Percentiles rank a stretch among this genome's conserved stretches.
These are phyloP conservation scores for Tyria jacobaeae DNA, from an alignment of 2,888 invertebrate genomes.

Conservation along the genomic window DNA sequence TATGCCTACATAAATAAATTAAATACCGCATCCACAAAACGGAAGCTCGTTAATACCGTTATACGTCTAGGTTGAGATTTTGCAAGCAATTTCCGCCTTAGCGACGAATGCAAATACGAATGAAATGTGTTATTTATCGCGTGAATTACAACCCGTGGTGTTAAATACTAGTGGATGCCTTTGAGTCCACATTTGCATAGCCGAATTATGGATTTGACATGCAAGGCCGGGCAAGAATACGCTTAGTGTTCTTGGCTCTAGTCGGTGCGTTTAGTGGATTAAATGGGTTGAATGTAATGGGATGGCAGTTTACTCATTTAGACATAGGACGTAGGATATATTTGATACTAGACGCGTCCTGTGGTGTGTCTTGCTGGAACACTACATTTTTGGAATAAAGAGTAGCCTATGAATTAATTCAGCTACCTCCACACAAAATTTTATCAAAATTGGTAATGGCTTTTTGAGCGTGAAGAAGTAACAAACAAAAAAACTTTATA, in stretches of 20 bases:
- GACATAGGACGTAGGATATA: too few species aligned
- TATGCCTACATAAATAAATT: conserved; percentile 10
- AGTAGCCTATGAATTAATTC: too few species aligned
- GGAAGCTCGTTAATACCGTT: conserved; percentile 51
- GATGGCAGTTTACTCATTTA: too few species aligned
- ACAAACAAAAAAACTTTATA: too few species aligned
- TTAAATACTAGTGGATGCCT: conserved; percentile 56
- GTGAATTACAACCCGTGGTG: conserved; percentile 71
- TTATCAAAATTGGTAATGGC: too few species aligned
- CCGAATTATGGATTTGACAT: conserved; percentile 51
- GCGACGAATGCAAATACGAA: conserved; percentile 80
- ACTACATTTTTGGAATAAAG: too few species aligned
- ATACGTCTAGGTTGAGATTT: conserved; percentile 71
- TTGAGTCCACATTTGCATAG: conserved; percentile 52
- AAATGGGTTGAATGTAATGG: too few species aligned
- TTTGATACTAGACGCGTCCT: too few species aligned
- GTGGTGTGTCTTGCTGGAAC: too few species aligned
- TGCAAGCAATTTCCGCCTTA: conserved; percentile 81
- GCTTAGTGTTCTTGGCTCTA: conserved; percentile 30
- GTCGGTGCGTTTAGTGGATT: conserved; percentile 20
- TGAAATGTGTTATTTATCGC: conserved; percentile 83
- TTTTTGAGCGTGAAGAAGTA: too few species aligned
- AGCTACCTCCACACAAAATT: too few species aligned
- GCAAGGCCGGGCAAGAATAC: conserved; percentile 23
- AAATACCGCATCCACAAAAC: conserved; percentile 58